Base-by-base conservation (phyloP, 30 jellyfish, hydroid and myxozoan genomes). In the Nemopilema nomurai region DNA sequence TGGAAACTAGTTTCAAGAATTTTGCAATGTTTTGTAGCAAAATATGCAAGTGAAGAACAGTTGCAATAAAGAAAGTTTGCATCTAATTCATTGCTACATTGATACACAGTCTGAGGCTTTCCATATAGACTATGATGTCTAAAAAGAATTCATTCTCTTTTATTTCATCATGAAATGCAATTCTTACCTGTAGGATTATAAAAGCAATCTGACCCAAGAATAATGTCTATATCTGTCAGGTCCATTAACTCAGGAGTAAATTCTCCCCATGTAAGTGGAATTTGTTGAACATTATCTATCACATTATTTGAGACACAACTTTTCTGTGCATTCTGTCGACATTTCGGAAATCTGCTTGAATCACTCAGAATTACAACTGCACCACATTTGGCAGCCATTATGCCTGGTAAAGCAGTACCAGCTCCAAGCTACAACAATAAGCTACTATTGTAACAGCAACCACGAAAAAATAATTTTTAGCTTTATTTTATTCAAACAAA, bases 371-470 rank as follows among this genome's bases (percentile, higher is more conserved):
- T 67, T 19, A 87, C 97, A 62, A 31, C 76, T 26, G 90, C 94
- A 53, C 92, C 85, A 26, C 83, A 62, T 75, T 92, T 92, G 29
- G 98, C 98, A 74, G 98, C 98, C 52, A 87, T 88, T 22, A 92
- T 71, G 31, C 98, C 97, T 52, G 97, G 93, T 28, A 92, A 82
- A 0, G 97, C 97, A 18, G 98, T 92, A 0, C 98, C 98, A 32
- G 94, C 92, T 28, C 98, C 98, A 49, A 92, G 63, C 98, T 92
- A 41, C 57, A 41, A 41, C n/a, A n/a, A n/a, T n/a, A 41, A 24
- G 25, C 18, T 18, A 65, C 20, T 9, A 65, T 17, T 9, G 24
- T 18, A 68, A 68, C 32, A 20, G 8, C 17, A 23, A 24, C 6
- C 49, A 68, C 19, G 24, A n/a, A 18, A 68, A n/a, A n/a, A 68